Evolutionary conservation across 1,140 invertebrate species (phyloP), one percentile per base, ranked within the genome.

Genomic region (Drosophila ananassae): DNA sequence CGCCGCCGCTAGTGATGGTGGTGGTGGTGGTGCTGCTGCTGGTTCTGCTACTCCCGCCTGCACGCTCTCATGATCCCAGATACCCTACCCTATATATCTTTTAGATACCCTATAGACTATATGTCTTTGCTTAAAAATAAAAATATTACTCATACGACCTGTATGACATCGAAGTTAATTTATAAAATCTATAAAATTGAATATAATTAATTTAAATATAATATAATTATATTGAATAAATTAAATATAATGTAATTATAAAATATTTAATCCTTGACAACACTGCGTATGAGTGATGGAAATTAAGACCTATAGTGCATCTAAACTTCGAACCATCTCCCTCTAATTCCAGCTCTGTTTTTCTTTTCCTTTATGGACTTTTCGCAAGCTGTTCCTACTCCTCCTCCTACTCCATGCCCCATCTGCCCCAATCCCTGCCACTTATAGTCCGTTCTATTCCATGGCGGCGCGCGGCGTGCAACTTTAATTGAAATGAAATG

Each of bases 401-500:
- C 57, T 22, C n/a, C 25, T 56, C 46, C 57, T 28, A 32, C 53
- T 59, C 24, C 41, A 17, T 39, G 34, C 34, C 34, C 34, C 34
- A 37, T 8, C 58, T 41, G 22, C 37, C n/a, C 28, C 13, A 3
- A 30, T 21, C n/a, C 39, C 13, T 25, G 34, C 21, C 41, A 58
- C 3, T 63, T 48, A 47, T 37, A 37, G 47, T 46, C 37, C 17
- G 48, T 21, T 73, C 51, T 30, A 51, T 21, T 63, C 51, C 22
- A 51, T 56, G 48, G 57, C 25, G 48, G 57, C 25, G 72, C 66
- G 39, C 82, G 78, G 78, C 83, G 82, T 87, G 82, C 82, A 87
- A 76, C 83, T 87, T 87, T 87, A 87, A 89, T 87, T 87, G 83
- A 87, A 87, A 87, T 87, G 83, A 87, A 87, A 87, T 87, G 83